Base-by-base conservation (phyloP, 1,140 invertebrate genomes). In the Bombus pascuorum region DNA sequence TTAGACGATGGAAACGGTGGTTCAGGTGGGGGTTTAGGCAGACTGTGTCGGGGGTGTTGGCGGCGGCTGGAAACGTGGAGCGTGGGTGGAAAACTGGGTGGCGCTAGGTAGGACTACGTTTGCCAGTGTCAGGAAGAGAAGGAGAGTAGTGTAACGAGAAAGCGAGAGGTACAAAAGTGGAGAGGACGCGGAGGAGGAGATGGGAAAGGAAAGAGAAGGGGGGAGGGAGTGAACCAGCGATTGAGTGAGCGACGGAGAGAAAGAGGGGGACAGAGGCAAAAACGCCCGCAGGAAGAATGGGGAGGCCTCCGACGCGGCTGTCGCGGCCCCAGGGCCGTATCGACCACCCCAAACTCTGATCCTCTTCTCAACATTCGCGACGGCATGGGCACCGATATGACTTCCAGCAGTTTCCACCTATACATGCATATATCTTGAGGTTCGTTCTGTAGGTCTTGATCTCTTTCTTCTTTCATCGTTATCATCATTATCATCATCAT, bases 261-360 rank as follows among this genome's bases (percentile, higher is more conserved):
- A 70, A 76, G 88, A 78, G 78, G 86, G 89, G 80, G 89, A 89
- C 83, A 91, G 90, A 91, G 91, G 93, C 91, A 94, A 94, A 94
- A 94, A 94, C 94, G 91, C 93, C 93, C 91, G 93, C 92, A 92
- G 93, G 93, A 95, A 94, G 93, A 94, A 94, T 92, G 92, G 93
- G 92, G 91, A 93, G 92, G 92, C 92, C 91, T 93, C 92, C 93
- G 89, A 93, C 93, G 93, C 90, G 93, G 93, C 92, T 94, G 92
- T 93, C 93, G 93, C 91, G 93, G 93, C 93, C 93, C 93, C 91
- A 93, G 93, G 91, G 91, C 92, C 93, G 93, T 95, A 95, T 95
- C 94, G 94, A 94, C 94, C 94, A 93, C 91, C 92, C 87, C 91
- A 77, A 89, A 85, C 87, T 82, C 87, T 66, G 83, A 86, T 81